Evolutionary conservation across 1,140 invertebrate species (phyloP).

Genomic region (Bombus waltoni): DNA sequence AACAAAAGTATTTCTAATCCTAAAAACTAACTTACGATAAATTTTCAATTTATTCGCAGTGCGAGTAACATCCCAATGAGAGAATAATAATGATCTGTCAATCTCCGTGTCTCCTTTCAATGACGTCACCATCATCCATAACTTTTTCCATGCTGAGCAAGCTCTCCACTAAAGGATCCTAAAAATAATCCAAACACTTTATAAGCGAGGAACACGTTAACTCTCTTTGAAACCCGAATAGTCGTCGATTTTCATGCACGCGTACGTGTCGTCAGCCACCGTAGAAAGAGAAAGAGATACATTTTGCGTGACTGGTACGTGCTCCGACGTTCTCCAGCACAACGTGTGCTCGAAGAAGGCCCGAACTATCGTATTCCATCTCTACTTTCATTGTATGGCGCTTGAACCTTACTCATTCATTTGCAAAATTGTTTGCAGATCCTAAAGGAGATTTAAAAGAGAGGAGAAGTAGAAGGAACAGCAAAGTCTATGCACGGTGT

Average conservation of each 20-base stretch:
- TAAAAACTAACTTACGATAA: background rate
- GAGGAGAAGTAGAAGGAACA: background rate
- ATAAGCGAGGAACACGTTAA: slow-evolving; percentile 1
- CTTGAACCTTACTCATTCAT: background rate
- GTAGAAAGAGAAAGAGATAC: slow-evolving; percentile 62
- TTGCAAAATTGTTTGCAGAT: slow-evolving; percentile 7
- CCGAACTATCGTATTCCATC: slow-evolving; percentile 33
- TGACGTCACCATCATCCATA: background rate
- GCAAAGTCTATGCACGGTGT: background rate
- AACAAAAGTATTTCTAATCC: background rate
- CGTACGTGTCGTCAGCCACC: slow-evolving; percentile 54
- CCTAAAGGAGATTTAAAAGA: background rate
- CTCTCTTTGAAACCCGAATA: slow-evolving; percentile 20
- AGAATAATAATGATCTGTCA: background rate
- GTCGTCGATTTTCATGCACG: slow-evolving; percentile 44
- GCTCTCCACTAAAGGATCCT: background rate
- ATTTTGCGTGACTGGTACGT: slow-evolving; percentile 73
- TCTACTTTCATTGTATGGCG: slow-evolving; percentile 17
- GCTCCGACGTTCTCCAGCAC: slow-evolving; percentile 56
- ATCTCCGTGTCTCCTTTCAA: background rate
- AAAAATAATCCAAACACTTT: slow-evolving; percentile 15
- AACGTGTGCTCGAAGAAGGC: slow-evolving; percentile 36
- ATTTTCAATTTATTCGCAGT: background rate
- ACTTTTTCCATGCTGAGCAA: background rate
- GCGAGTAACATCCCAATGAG: background rate